Evolutionary conservation across 2,888 invertebrate species (phyloP).

Genomic region (Cantharis lateralis): DNA sequence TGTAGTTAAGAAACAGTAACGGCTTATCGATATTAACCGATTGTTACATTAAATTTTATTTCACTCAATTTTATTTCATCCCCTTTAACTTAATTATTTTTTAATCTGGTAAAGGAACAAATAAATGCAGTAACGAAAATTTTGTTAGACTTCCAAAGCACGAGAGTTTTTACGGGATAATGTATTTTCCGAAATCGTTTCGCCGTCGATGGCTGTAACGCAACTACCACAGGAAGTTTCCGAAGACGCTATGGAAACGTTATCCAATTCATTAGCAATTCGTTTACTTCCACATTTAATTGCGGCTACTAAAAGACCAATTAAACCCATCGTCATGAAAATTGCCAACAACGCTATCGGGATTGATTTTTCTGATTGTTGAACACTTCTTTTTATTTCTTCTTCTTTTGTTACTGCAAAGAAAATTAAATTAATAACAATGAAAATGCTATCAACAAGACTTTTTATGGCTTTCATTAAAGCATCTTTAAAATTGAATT

Average conservation of each 20-base stretch:
- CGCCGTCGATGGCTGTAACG: constrained; percentile 44
- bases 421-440: not conserved
- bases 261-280: constrained; percentile 56
- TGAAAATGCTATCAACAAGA: not conserved
- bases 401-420: constrained; percentile 25
- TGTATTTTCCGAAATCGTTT: constrained; percentile 20
- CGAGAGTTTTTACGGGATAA: not conserved
- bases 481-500: not conserved
- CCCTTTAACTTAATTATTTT: not conserved
- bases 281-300: constrained; percentile 62
- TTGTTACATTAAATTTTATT: not conserved
- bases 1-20: not conserved
- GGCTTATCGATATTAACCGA: not conserved
- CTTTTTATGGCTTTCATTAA: not conserved
- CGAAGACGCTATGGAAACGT: constrained; percentile 49
- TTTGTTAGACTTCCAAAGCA: not conserved
- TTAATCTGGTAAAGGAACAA: not conserved
- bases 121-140: not conserved
- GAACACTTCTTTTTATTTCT: constrained; percentile 9
- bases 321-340: constrained; percentile 63
- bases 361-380: constrained; percentile 24
- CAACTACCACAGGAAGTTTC: constrained; percentile 48
- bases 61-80: not conserved
- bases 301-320: constrained; percentile 61
- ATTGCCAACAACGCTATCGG: constrained; percentile 60